Evolutionary conservation across 2,797 vertebrate genomes (phyloP), one percentile per base, ranked within the genome.

Genomic region (Gymnothorax reevesii): DNA sequence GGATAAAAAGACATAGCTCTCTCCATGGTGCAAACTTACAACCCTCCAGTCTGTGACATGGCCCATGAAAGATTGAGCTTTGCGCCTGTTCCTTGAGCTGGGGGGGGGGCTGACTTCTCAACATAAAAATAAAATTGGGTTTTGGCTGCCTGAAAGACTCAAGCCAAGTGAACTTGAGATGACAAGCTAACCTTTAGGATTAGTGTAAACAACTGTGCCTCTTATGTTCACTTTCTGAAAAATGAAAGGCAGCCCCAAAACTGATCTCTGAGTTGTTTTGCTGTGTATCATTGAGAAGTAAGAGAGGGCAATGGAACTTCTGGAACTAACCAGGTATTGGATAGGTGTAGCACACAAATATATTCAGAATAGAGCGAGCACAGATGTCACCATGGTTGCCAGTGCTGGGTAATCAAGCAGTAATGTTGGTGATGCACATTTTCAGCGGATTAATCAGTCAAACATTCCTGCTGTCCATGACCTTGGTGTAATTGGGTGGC

Each of bases 401-500:
- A 73, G 66, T 54, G 33, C 52, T 52, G n/a, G n/a, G 64, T 15
- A 86, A 85, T 85, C 79, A 52, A 54, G 57, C 25, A 62, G 71
- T 71, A 85, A 82, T 55, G 22, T 52, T 25, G 15, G 42, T 54
- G 55, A 79, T 52, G 57, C 75, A 77, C 87, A 69, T 87, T 86
- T 88, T 83, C 66, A 55, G 87, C 84, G 88, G 90, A 69, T 90
- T 94, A 94, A 95, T 94, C 93, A 89, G 88, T 84, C 84, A 85
- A 88, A 89, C 92, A 95, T 95, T 94, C 93, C 93, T 94, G 90
- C 88, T 93, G 92, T 94, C 92, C 94, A 92, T 92, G 94, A 94
- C 94, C 95, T 95, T 93, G 92, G 86, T 92, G 92, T 93, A 94
- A 95, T 93, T 90, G 94, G 92, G 91, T 93, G 94, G 92, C 94